Evolutionary conservation across 2,113 vertebrate genomes (phyloP), one percentile per base, ranked within the genome.

Genomic region (Chaetodon auriga): DNA sequence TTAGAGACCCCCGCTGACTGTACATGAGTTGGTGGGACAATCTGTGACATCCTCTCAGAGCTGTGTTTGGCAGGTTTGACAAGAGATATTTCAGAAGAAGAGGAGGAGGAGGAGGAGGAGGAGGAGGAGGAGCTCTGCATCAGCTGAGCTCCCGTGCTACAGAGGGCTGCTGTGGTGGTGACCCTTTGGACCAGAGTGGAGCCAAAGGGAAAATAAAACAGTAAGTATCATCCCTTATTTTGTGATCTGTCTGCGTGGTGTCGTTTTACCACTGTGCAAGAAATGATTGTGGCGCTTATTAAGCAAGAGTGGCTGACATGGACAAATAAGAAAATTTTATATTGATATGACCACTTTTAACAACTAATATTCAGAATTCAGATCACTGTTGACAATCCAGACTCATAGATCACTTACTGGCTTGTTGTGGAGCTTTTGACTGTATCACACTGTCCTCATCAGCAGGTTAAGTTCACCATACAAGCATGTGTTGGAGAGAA

Each of bases 91-190:
- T 51, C 6, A 70, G 61, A 76, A 8, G 58, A 77, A 19, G 38
- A 71, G 3, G n/a, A 68, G 30, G 35, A 64, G 16, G 64, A 80
- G 36, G 36, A 66, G 35, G 35, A 64, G 60, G 45, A 60, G n/a
- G n/a, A 77, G 36, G 36, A 65, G 45, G 48, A 66, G 41, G 49
- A 82, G 11, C 63, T 49, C 65, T 61, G 60, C 49, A 64, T 55
- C 38, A 35, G 69, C 64, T 55, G 78, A 79, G 63, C 86, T 85
- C 78, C 68, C 74, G 74, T 88, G 90, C 90, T 88, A 86, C 87
- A 89, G 83, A 80, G 81, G 68, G 66, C 75, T 80, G 83, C 83
- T 68, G 87, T 46, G 54, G 69, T 61, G 57, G 45, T 54, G 81
- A 68, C n/a, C 9, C 25, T 83, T 38, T 80, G 73, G 48, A 55